These are phyloP conservation scores for Apostichopus japonicus DNA, from an alignment of 35 echinoderm and acorn worm genomes.

Conservation along the genomic window DNA sequence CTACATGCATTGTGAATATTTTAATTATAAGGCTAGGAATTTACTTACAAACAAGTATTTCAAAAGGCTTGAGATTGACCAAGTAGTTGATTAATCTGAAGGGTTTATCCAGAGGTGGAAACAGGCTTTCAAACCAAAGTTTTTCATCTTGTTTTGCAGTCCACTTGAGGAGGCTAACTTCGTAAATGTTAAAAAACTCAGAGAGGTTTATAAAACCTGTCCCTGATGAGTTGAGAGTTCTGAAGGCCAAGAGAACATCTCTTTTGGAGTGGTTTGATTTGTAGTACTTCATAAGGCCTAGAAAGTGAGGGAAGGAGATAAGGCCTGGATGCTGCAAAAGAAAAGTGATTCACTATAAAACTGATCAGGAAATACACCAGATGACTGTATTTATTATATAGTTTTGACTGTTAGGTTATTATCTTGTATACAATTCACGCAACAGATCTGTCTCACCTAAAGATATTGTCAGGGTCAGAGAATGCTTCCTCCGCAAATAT, in stretches of 20 bases:
- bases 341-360: not conserved
- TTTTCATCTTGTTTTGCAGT: conserved; percentile 52
- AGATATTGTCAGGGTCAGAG: no score
- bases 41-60: conserved; percentile 86
- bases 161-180: conserved; percentile 73
- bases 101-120: conserved; percentile 61
- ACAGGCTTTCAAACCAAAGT: conserved; percentile 76
- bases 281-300: conserved; percentile 86
- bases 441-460: no score
- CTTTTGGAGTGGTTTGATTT: conserved; percentile 65
- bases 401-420: not conserved
- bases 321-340: conserved; percentile 81
- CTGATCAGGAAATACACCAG: not conserved
- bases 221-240: conserved; percentile 69
- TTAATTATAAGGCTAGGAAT: not conserved
- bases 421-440: not conserved
- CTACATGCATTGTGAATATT: no score
- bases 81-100: conserved; percentile 67
- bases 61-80: conserved; percentile 66
- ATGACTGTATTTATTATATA: no score
- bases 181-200: conserved; percentile 67
- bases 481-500: no score
- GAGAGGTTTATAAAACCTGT: conserved; percentile 63
- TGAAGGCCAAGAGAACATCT: conserved; percentile 80
- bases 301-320: conserved; percentile 79